Conservation (phyloP, 2,888 invertebrate species). For the Spicauda simplicius region DNA sequence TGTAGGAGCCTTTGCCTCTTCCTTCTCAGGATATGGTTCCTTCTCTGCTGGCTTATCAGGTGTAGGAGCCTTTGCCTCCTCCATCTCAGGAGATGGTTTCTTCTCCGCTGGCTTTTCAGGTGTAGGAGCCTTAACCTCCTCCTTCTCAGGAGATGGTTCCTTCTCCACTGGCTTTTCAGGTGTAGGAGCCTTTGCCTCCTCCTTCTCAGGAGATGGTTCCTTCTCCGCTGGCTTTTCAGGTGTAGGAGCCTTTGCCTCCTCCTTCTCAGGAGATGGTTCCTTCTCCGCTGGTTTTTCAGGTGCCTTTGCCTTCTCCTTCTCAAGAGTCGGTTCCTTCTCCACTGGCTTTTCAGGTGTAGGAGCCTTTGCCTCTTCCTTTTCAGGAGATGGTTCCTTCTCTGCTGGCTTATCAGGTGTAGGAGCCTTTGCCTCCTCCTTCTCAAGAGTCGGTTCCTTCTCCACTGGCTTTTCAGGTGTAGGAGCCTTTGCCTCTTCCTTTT, state of each 20-base stretch:
- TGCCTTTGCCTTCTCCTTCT: too few relatives aligned
- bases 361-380: too few relatives aligned
- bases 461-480: too few relatives aligned
- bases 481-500: too few relatives aligned
- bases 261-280: background rate
- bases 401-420: background rate
- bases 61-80: background rate
- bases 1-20: background rate
- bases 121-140: background rate
- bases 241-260: background rate
- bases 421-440: too few relatives aligned
- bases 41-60: background rate
- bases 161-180: too few relatives aligned
- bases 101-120: background rate
- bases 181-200: background rate
- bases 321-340: background rate
- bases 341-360: conserved; percentile 1
- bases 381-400: conserved; percentile 7
- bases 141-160: background rate
- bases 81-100: background rate
- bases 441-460: too few relatives aligned
- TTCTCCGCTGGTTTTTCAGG: background rate
- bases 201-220: background rate
- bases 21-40: background rate
- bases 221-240: conserved; percentile 5